These are phyloP conservation scores for Crepidodera aurea DNA, from an alignment of 2,888 invertebrate genomes.

Conservation along the genomic window DNA sequence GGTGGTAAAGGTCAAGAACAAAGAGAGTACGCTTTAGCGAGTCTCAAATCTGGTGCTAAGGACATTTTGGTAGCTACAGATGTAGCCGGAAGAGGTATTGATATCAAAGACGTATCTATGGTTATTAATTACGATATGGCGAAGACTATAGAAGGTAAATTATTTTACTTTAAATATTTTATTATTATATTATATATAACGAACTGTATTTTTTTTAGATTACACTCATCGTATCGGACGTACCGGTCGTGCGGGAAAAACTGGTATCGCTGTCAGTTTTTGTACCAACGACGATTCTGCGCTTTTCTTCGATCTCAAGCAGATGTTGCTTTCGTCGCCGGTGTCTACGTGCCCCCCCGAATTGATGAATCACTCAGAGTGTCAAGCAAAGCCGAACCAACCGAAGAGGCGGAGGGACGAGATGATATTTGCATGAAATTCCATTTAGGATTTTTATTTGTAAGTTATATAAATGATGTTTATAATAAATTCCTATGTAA, in stretches of 20 bases:
- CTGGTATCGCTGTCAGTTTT: slow-evolving; percentile 95
- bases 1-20: slow-evolving; percentile 99
- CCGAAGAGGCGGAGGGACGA: slow-evolving; percentile 94
- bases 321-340: slow-evolving; percentile 86
- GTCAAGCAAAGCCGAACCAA: slow-evolving; percentile 95
- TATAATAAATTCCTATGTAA: too few relatives aligned
- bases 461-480: background rate
- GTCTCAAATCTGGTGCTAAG: slow-evolving; percentile 94
- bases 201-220: slow-evolving; percentile 64
- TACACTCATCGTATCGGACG: slow-evolving; percentile 98
- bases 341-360: slow-evolving; percentile 96
- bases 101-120: slow-evolving; percentile 98
- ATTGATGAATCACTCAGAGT: slow-evolving; percentile 96
- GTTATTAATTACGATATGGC: slow-evolving; percentile 99
- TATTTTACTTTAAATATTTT: slow-evolving; percentile 13
- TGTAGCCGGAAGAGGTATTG: slow-evolving; percentile 99
- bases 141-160: slow-evolving; percentile 92
- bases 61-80: slow-evolving; percentile 99
- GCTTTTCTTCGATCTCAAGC: slow-evolving; percentile 97
- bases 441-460: background rate
- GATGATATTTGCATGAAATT: slow-evolving; percentile 88
- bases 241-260: slow-evolving; percentile 98
- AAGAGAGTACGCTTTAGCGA: slow-evolving; percentile 96
- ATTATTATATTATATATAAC: background rate
- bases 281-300: slow-evolving; percentile 95